Base-by-base conservation (phyloP, 2,888 invertebrate species). In the Lithophane semibrunnea region DNA sequence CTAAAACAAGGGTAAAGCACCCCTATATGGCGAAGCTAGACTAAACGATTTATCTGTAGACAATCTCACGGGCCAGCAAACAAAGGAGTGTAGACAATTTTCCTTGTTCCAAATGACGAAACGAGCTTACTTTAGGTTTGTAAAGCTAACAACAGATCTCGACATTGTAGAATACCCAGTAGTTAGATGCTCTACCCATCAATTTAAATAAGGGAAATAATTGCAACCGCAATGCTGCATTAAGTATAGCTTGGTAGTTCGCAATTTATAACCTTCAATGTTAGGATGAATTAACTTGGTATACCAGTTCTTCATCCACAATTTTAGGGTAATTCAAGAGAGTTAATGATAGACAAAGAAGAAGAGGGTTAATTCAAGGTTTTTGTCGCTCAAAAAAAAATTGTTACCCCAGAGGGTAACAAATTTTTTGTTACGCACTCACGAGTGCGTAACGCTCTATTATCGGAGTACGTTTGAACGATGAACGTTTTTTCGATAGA, bases 161-260 rank as follows among this genome's bases (percentile, higher is more conserved):
- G 42, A 74, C 64, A 71, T 77, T 79, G 44, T 70, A 71, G 49
- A n/a, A n/a, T 67, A 63, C 74, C 73, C 94, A 94, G 86, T 91
- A 93, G 67, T 88, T 95, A 74, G 93, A 93, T 68, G 93, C 18
- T 85, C 65, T 29, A 82, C 77, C 86, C 82, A 72, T 79, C 73
- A 86, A 83, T 86, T 82, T 83, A 69, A 88, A 77, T 74, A 67
- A 80, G 77, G 73, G 54, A 80, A 56, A 84, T 88, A 88, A 88
- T 86, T 88, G 77, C 79, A 82, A 86, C 85, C 80, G 73, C 85
- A 88, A 74, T 79, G 52, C 70, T 64, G 63, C 75, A 75, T 73
- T 77, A 82, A 74, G 63, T 79, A 76, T 79, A 70, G 77, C 68
- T 74, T 66, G 47, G 64, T 66, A 12, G 21, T 82, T 82, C 61